Base-by-base conservation (phyloP, 1,140 invertebrate genomes). In the Drosophila ogumai region DNA sequence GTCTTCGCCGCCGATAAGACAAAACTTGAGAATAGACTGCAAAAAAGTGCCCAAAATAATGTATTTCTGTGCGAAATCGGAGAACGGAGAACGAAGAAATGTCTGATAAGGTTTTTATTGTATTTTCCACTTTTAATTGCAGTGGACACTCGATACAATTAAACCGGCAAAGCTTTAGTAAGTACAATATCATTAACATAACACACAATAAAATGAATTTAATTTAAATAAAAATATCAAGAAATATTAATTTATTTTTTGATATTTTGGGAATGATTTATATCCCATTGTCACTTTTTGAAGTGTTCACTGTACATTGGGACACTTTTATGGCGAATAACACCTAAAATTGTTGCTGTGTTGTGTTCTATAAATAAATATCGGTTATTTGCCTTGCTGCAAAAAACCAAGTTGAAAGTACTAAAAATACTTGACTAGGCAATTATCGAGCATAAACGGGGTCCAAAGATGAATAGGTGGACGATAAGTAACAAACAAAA, bases 11-110 rank as follows among this genome's bases (percentile, higher is more conserved):
- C 34, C 60, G 75, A 82, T 84, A 79, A 76, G 64, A 40, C 6
- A 4, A 43, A 41, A 32, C 52, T 61, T 71, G 50, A 75, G 71
- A 75, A 80, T 68, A 74, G 64, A 59, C 44, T 17, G 63, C 56
- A 60, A 65, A 31, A 63, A 44, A 44, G 32, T 32, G 10, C 7
- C 31, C 19, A 15, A 68, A 32, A 49, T 47, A 64, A 64, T 22
- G 34, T 13, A 32, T 12, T 47, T 28, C 10, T 19, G 9, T 28
- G 17, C 43, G 5, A 49, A 64, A 67, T 64, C 34, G 12, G 58
- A 67, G 64, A 55, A 41, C 19, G 32, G 1, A 12, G 47, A 31
- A 6, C 25, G 9, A n/a, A 32, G 13, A 46, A 54, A 10, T 4
- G 57, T 6, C 40, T 32, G 67, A 71, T 71, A 71, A 71, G 25